Evolutionary conservation across 2,797 vertebrate species (phyloP), one percentile per base, ranked within the genome.

Genomic region (Varecia variegata): DNA sequence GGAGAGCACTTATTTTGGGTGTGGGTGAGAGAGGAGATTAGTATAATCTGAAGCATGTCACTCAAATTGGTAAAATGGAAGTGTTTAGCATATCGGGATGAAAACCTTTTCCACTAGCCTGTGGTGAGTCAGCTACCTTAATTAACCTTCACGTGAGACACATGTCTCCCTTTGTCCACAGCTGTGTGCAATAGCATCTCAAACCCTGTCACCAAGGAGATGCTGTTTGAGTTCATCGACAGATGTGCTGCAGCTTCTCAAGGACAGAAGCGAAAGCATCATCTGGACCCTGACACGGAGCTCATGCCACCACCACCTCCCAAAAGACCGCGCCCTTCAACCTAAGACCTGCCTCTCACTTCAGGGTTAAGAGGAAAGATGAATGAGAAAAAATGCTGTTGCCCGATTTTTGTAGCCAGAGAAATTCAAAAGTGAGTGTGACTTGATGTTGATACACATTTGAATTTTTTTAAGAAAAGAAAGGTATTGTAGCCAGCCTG

Each of bases 101-200:
- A 18, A 70, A 81, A 90, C 73, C 56, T 88, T 62, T 79, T 43
- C 56, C n/a, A 2, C 30, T 35, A 38, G 71, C 52, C 74, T 86
- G 82, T 54, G 79, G 30, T 62, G 58, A 93, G 65, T 87, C 52
- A 56, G 35, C 52, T 54, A 25, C 73, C 47, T 80, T 95, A 65
- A 73, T 71, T 83, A 89, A 38, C 23, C 43, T 95, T 93, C 77
- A 95, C 2, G 0, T 52, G 80, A 89, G 56, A 76, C 82, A 20
- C 5, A 0, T 90, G 45, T 87, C 93, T 95, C 76, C 89, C 95
- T 98, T 94, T 98, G 86, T 96, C 98, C 95, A 73, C 98, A 99
- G 99, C 99, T 98, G 99, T 99, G 93, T 99, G 99, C 97, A 99
- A 99, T 98, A 99, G 99, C 98, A 99, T 99, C 98, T 98, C 99